These are phyloP conservation scores for Ceyx cyanopectus DNA, from an alignment of 2,113 vertebrate species.

Conservation along the genomic window DNA sequence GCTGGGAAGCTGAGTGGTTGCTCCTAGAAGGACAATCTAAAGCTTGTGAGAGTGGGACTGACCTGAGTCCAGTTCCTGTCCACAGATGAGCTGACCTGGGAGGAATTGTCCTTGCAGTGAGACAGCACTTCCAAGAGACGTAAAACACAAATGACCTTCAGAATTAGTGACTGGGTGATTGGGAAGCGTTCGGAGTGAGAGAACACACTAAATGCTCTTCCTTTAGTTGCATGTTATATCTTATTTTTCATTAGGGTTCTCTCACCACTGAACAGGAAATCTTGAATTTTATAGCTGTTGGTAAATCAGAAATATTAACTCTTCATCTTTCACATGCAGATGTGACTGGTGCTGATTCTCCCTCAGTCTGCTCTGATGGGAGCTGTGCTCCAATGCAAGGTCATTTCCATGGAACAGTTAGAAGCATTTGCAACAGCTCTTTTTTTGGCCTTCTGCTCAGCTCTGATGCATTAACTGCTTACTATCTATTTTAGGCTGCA, in stretches of 20 bases:
- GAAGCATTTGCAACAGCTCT: background rate
- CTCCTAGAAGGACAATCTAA: background rate
- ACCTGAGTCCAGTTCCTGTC: background rate
- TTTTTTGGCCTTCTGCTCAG: background rate
- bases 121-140: background rate
- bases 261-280: background rate
- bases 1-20: background rate
- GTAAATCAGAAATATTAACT: background rate
- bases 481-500: background rate
- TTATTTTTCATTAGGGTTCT: background rate
- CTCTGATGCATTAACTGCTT: background rate
- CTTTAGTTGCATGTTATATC: accelerated
- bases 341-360: background rate
- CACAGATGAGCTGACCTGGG: background rate
- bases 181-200: background rate
- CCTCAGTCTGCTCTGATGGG: background rate
- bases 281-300: background rate
- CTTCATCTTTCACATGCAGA: background rate
- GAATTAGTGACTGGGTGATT: background rate
- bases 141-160: background rate
- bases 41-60: background rate
- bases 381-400: background rate
- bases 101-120: background rate
- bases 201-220: background rate
- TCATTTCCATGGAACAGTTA: background rate